A percentile compares a stretch with the other conserved stretches of the same genome.
Conservation (phyloP, 2,113 vertebrate species). For the Ctenomys sociabilis region DNA sequence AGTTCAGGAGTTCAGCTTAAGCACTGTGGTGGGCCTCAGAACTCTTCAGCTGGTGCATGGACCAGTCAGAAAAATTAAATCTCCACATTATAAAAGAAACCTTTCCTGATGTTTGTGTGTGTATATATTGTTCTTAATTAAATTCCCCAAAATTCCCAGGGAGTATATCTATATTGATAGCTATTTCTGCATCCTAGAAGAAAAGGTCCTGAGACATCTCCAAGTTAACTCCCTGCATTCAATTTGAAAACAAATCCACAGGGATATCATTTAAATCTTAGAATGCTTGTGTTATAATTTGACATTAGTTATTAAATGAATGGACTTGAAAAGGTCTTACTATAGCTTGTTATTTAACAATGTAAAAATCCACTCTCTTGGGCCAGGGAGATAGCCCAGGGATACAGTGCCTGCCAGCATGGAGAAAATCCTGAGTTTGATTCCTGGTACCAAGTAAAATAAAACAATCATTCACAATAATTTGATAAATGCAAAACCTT, state of each 20-base stretch:
- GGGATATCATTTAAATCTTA: background rate
- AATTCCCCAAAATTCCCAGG: background rate
- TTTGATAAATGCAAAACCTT: background rate
- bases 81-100: background rate
- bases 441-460: too few species aligned
- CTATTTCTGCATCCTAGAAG: background rate
- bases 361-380: background rate
- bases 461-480: background rate
- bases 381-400: too few species aligned
- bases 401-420: too few species aligned
- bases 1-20: background rate
- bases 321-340: background rate
- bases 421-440: too few species aligned
- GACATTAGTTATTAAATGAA: background rate
- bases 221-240: background rate
- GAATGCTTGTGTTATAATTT: background rate
- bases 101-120: background rate
- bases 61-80: background rate
- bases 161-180: background rate
- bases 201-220: background rate
- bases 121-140: background rate
- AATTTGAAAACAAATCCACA: background rate
- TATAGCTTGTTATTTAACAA: background rate
- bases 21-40: background rate
- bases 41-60: background rate